Base-by-base conservation (phyloP, 2,888 invertebrate genomes). In the Fragum fragum region DNA sequence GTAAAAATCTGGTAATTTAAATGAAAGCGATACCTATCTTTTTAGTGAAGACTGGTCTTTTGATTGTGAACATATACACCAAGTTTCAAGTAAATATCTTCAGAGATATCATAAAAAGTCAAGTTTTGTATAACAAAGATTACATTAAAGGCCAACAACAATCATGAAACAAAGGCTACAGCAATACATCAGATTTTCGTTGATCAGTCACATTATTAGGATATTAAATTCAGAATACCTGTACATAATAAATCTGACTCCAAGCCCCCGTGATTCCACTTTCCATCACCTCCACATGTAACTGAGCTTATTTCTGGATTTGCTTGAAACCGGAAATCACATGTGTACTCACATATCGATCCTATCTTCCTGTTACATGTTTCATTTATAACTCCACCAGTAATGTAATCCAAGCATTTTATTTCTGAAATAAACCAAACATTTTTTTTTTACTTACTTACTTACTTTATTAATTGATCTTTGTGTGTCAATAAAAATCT, bases 341-440 rank as follows among this genome's bases (percentile, higher is more conserved):
- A 73, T n/a, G 21, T 28, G 29, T 47, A 73, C 29, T 42, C 29
- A 39, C 73, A 73, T 28, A 26, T 16, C 1, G 42, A n/a, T 26
- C 73, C 73, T 0, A 61, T 26, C 18, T 47, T 39, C 36, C 23
- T 21, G 14, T 21, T 61, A 26, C 73, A 73, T 21, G 73, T 59
- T 2, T 59, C 29, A 36, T 73, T 73, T 21, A 73, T 61, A 1
- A 61, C 47, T 26, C 73, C 73, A n/a, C 47, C 29, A 18, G 29
- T 23, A n/a, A 73, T 61, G 42, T 42, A 66, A 42, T 66, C 66
- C 7, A 36, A 36, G 18, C 66, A 66, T 26, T 23, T 23, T 3
- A 66, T 66, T 66, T 66, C 66, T 66, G 66, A 66, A 66, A 63
- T 18, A 36, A n/a, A n/a, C n/a, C n/a, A n/a, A n/a, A n/a, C n/a